Evolutionary conservation across 2,888 invertebrate genomes (phyloP).

Genomic region (Philhelius pedissequus): DNA sequence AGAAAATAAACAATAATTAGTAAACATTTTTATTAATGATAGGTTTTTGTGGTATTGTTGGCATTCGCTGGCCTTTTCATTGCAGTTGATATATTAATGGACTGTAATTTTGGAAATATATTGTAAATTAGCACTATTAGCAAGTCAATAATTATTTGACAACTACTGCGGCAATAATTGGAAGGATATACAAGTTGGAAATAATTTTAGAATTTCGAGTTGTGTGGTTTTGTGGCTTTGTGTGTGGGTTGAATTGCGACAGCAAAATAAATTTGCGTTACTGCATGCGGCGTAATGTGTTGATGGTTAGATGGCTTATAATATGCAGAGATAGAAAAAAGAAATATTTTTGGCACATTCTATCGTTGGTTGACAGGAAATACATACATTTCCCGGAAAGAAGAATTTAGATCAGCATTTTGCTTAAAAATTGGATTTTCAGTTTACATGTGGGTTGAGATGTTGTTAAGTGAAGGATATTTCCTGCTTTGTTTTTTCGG

Average conservation of each 20-base stretch:
- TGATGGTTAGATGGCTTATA: constrained; percentile 16
- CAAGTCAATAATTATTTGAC: constrained; percentile 22
- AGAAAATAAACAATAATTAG: constrained; percentile 5
- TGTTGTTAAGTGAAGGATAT: background rate
- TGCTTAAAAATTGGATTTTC: background rate
- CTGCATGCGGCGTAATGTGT: background rate
- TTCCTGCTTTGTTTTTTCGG: background rate
- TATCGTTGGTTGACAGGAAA: background rate
- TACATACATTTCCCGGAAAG: background rate
- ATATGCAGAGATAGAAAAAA: background rate
- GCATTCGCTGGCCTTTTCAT: background rate
- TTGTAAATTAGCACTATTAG: constrained; percentile 10
- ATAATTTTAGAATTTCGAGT: constrained; percentile 1
- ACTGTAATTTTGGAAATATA: background rate
- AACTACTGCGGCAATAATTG: constrained; percentile 39
- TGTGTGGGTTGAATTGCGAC: background rate
- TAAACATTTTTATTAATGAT: constrained; percentile 24
- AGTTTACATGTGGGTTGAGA: background rate
- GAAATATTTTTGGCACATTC: background rate
- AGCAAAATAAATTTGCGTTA: constrained; percentile 8
- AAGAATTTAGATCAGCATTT: background rate
- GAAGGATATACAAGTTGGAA: background rate
- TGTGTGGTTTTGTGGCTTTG: too few species aligned
- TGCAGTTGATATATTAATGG: constrained; percentile 22
- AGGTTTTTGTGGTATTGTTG: background rate